Evolutionary conservation across 2,113 vertebrate genomes (phyloP).

Genomic region (Ia io): DNA sequence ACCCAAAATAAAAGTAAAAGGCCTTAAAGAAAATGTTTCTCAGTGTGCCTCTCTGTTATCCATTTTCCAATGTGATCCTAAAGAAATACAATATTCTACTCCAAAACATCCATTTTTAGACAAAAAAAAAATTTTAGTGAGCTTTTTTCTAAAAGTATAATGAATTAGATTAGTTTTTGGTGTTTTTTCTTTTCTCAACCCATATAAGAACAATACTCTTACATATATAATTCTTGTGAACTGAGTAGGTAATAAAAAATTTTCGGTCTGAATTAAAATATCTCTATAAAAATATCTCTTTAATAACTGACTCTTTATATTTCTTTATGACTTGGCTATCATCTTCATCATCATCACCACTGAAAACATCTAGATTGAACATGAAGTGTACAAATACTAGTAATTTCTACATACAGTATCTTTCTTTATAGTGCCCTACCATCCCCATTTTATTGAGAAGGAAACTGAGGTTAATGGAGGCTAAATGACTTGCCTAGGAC

Average conservation of each 20-base stretch:
- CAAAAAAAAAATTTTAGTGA: background rate
- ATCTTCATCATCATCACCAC: background rate
- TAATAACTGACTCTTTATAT: background rate
- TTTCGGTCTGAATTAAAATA: background rate
- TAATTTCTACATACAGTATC: background rate
- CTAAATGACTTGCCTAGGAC: background rate
- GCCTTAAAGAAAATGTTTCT: slow-evolving; percentile 1
- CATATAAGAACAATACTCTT: background rate
- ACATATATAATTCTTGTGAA: background rate
- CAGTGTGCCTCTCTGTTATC: background rate
- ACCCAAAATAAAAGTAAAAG: background rate
- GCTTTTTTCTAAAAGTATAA: slow-evolving; percentile 17
- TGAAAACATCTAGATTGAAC: background rate
- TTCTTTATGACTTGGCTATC: background rate
- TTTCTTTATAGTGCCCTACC: background rate
- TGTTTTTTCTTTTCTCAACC: background rate
- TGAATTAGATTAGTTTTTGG: background rate
- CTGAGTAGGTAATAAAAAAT: background rate
- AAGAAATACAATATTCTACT: background rate
- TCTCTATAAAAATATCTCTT: background rate
- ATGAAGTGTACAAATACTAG: background rate
- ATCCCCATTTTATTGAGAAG: background rate
- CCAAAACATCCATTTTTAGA: background rate
- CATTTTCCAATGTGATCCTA: background rate
- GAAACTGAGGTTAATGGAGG: background rate